A percentile compares a stretch with the other conserved stretches of the same genome.
Evolutionary conservation across 1,140 invertebrate genomes (phyloP).

Genomic region (Zeugodacus cucurbitae): DNA sequence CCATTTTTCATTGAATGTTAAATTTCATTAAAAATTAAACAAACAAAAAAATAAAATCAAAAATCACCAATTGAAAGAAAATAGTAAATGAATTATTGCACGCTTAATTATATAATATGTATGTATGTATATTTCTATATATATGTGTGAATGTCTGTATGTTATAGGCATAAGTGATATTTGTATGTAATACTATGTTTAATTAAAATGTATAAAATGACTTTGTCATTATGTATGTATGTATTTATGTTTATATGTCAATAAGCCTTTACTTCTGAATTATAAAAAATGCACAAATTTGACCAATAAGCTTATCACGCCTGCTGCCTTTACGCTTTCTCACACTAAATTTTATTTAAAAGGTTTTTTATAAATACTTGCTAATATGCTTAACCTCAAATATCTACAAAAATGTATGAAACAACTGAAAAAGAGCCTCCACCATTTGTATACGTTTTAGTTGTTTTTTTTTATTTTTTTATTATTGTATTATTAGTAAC

Average conservation of each 20-base stretch:
- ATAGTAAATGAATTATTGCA: background rate
- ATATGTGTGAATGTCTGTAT: background rate
- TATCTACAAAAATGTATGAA: background rate
- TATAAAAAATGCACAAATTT: background rate
- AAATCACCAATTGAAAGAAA: slow-evolving; percentile 44
- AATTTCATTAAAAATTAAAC: slow-evolving; percentile 34
- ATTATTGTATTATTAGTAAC: background rate
- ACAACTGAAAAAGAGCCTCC: slow-evolving; percentile 16
- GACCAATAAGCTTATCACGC: background rate
- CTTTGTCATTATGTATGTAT: background rate
- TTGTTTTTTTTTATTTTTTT: no score
- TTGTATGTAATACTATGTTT: background rate
- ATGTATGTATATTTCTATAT: slow-evolving; percentile 17
- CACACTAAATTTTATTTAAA: background rate
- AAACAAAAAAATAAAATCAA: slow-evolving; percentile 11
- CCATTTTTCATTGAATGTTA: slow-evolving; percentile 20
- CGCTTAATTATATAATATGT: slow-evolving; percentile 15
- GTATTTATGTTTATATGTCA: background rate
- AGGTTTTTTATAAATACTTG: background rate
- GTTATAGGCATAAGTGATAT: background rate
- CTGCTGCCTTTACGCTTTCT: background rate
- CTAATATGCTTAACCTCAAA: background rate
- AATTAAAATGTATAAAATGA: no score
- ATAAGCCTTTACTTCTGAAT: background rate
- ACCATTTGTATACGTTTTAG: slow-evolving; percentile 27